Conservation (phyloP, 2,113 vertebrate species). For the Perca flavescens region DNA sequence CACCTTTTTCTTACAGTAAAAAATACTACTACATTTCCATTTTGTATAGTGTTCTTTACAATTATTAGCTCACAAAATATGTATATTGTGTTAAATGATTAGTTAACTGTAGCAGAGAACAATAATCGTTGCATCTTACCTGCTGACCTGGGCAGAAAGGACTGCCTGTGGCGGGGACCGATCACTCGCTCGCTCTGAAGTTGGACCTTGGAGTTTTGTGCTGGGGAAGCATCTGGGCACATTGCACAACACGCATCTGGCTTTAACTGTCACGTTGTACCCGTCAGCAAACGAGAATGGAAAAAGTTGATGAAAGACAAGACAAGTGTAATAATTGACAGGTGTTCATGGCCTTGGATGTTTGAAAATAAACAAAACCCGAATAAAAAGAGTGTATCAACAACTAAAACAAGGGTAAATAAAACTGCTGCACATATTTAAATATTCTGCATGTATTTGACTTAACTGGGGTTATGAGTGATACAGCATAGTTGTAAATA, state of each 20-base stretch:
- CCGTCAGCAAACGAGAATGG: slow-evolving; percentile 40
- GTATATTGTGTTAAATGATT: background rate
- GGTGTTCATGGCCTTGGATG: background rate
- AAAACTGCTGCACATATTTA: background rate
- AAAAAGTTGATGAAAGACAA: slow-evolving; percentile 16
- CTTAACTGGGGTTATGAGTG: background rate
- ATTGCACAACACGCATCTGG: slow-evolving; percentile 70
- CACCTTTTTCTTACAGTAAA: background rate
- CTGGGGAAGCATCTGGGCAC: background rate
- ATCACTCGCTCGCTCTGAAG: slow-evolving; percentile 53
- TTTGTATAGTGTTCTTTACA: background rate
- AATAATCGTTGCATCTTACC: slow-evolving; percentile 70
- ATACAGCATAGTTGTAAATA: background rate
- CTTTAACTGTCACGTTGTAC: slow-evolving; percentile 58
- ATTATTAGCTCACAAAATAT: background rate
- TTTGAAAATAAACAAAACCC: slow-evolving; percentile 11
- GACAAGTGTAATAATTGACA: slow-evolving; percentile 82
- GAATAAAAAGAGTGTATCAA: background rate
- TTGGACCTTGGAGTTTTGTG: slow-evolving; percentile 81
- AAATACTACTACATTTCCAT: background rate
- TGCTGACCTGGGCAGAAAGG: slow-evolving; percentile 38
- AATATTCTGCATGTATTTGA: background rate
- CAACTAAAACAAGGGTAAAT: background rate
- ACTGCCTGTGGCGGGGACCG: slow-evolving; percentile 29
- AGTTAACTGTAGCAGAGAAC: background rate